Base-by-base conservation (phyloP, 2,113 vertebrate genomes). In the Bos javanicus region DNA sequence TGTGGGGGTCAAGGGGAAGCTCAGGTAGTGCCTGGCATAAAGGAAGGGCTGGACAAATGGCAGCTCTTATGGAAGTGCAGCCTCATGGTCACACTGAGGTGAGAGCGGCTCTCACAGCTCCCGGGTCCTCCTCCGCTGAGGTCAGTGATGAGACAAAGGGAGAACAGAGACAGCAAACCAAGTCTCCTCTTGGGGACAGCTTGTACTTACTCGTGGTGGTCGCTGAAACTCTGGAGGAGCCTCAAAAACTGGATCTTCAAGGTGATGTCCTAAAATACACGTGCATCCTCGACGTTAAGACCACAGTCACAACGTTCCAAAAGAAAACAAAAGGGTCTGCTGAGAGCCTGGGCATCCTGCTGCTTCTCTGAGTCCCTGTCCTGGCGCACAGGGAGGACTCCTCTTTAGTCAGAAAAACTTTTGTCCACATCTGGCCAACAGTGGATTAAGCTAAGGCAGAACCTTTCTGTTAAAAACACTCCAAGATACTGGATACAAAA, bases 171-270 rank as follows among this genome's bases (percentile, higher is more conserved):
- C 6, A 91, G 26, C 1, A 4, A 78, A 26, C 67, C 46, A n/a
- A 46, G 1, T n/a, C 30, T 7, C 36, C 43, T 60, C 56, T 52
- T 33, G 76, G 28, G 59, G 59, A 94, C 1, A 1, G 62, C 74
- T 90, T 17, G 90, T 99, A 99, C 99, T 99, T 98, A 99, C 99
- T 99, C 99, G 0, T 99, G 99, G 97, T 99, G 99, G 98, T 99
- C 99, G 87, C 99, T 99, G 98, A 99, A 99, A 98, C 99, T 99
- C 98, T 99, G 99, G 71, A 99, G 99, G 86, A 99, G 99, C 97
- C 99, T 99, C 98, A 99, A 98, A 97, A 99, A 99, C 98, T 99
- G 99, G 98, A 99, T 99, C 99, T 99, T 99, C 98, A 99, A 99
- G 87, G 99, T 99, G 97, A 99, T 99, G 98, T 99, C 99, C 99